Evolutionary conservation across 2,888 invertebrate species (phyloP).

Genomic region (Dicycla oo): DNA sequence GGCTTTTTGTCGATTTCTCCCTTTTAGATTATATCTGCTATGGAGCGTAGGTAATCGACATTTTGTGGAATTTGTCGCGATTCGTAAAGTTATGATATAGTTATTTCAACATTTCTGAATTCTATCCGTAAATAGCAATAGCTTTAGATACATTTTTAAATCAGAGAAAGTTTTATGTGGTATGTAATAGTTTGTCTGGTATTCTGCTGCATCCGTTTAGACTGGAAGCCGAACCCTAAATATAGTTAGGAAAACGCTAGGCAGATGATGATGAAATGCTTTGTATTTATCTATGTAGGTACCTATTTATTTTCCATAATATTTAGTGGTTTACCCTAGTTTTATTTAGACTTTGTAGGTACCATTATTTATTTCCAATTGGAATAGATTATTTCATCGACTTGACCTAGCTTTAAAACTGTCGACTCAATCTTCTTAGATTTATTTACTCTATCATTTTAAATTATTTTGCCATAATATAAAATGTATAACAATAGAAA

Average conservation of each 20-base stretch:
- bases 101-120: slow-evolving; percentile 14
- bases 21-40: slow-evolving; percentile 43
- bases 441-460: not conserved
- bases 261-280: too few relatives aligned
- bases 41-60: slow-evolving; percentile 23
- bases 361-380: not conserved
- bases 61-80: slow-evolving; percentile 38
- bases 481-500: slow-evolving; percentile 33
- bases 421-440: not conserved
- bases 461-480: not conserved
- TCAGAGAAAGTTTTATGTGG: not conserved
- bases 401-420: slow-evolving; percentile 3
- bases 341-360: not conserved
- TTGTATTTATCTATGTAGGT: too few relatives aligned
- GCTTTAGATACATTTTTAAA: not conserved
- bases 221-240: too few relatives aligned
- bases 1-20: slow-evolving; percentile 55
- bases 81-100: slow-evolving; percentile 7
- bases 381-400: not conserved
- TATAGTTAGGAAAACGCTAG: too few relatives aligned
- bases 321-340: slow-evolving; percentile 1
- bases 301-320: not conserved
- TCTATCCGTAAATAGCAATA: not conserved
- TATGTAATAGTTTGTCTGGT: not conserved
- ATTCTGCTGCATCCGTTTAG: too few relatives aligned